A percentile compares a stretch with the other conserved stretches of the same genome.
phyloP scores from a whole-genome alignment of 2,888 invertebrate species.

The Agapostemon virescens region DNA sequence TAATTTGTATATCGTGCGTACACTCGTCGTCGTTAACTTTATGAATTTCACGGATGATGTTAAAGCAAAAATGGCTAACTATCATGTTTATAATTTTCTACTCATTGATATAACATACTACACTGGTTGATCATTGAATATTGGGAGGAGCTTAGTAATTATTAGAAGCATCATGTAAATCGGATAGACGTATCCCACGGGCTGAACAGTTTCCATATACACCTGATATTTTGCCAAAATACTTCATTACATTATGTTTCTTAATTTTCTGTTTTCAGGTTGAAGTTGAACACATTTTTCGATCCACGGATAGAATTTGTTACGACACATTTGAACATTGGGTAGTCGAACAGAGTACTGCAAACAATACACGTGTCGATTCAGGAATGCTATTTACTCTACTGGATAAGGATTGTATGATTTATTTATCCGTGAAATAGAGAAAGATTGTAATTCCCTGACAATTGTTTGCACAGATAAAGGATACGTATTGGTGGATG shows the following conservation, averaged over 20 bases:
- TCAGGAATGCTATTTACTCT: constrained; percentile 38
- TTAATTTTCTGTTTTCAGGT: constrained; percentile 18
- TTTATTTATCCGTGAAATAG: background rate
- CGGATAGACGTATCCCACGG: background rate
- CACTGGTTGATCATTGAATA: background rate
- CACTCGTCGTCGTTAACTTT: no score
- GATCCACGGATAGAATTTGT: constrained; percentile 12
- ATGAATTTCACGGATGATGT: background rate
- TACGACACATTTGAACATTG: constrained; percentile 39
- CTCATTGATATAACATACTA: background rate
- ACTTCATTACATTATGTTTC: background rate
- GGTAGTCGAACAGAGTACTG: constrained; percentile 25
- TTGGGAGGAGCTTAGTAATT: background rate
- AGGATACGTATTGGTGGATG: constrained; percentile 44
- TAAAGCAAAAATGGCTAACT: background rate
- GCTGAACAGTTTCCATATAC: background rate
- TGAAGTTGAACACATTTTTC: constrained; percentile 36
- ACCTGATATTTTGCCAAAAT: background rate
- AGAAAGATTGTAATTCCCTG: background rate
- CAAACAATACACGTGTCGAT: background rate
- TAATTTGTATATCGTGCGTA: no score
- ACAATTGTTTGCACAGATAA: constrained; percentile 30
- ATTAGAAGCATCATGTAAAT: background rate
- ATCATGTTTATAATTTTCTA: no score
- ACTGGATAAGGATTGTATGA: constrained; percentile 49